Evolutionary conservation across 2,888 invertebrate species (phyloP).

Genomic region (Strigamia maritima): DNA sequence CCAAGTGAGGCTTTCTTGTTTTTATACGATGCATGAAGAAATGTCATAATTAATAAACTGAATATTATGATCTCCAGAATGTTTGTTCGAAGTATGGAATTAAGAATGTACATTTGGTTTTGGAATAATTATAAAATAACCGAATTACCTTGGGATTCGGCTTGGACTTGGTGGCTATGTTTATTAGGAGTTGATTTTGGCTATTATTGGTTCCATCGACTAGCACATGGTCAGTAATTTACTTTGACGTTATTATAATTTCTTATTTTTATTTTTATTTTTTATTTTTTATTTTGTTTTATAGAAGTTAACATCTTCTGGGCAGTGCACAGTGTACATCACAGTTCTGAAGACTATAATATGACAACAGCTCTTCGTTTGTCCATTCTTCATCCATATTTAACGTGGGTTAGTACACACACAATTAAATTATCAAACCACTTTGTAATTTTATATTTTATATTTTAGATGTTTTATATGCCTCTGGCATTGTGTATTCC

Average conservation of each 20-base stretch:
- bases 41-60: neutral
- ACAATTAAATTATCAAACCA: neutral
- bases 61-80: neutral
- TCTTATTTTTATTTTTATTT: neutral
- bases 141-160: constrained; percentile 73
- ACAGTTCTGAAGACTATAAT: constrained; percentile 86
- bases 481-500: constrained; percentile 69
- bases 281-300: no score
- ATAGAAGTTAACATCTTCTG: constrained; percentile 81
- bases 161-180: constrained; percentile 75
- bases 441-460: constrained; percentile 28
- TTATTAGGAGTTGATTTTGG: constrained; percentile 78
- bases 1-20: constrained; percentile 30
- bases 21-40: neutral
- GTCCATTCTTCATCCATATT: constrained; percentile 74
- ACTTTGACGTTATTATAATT: no score
- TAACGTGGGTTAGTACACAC: constrained; percentile 64
- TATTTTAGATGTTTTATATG: constrained; percentile 49
- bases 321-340: constrained; percentile 88
- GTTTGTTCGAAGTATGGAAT: constrained; percentile 36
- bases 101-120: constrained; percentile 63
- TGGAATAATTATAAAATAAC: constrained; percentile 69
- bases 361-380: constrained; percentile 78
- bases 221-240: constrained; percentile 70
- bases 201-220: constrained; percentile 87